phyloP scores from a whole-genome alignment of 2,113 vertebrate genomes.

The Empidonax traillii region DNA sequence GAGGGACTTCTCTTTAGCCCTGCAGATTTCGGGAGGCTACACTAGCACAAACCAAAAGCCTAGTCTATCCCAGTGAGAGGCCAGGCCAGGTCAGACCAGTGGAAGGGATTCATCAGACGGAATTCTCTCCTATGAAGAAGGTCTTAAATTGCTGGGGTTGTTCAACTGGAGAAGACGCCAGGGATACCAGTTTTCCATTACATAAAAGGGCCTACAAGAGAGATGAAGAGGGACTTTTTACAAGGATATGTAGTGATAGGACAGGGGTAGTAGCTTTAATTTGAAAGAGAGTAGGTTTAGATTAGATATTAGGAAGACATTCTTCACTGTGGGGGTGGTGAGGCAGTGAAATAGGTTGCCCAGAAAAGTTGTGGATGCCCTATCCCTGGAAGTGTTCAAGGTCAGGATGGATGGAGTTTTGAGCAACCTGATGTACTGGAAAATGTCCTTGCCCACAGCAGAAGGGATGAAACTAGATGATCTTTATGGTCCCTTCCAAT shows the following conservation, averaged over 20 bases:
- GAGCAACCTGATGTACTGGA: neutral
- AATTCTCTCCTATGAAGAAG: neutral
- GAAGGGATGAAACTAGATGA: neutral
- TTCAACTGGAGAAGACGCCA: neutral
- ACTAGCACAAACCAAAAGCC: neutral
- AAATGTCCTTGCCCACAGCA: neutral
- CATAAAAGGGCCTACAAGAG: rapidly evolving
- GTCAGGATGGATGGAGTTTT: neutral
- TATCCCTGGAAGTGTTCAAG: neutral
- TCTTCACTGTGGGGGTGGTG: neutral
- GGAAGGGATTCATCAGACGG: neutral
- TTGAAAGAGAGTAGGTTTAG: neutral
- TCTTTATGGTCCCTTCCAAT: neutral
- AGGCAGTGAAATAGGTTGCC: neutral
- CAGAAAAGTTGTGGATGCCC: neutral
- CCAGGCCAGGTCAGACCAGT: neutral
- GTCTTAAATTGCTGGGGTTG: neutral
- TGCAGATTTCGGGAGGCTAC: neutral
- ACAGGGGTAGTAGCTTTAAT: neutral
- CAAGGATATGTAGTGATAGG: neutral
- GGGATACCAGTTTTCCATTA: neutral
- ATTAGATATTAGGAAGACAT: neutral
- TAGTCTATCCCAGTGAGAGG: neutral
- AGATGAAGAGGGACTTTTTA: neutral
- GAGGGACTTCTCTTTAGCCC: neutral